Conservation (phyloP, 2,888 invertebrate genomes). For the Andrena marginata region DNA sequence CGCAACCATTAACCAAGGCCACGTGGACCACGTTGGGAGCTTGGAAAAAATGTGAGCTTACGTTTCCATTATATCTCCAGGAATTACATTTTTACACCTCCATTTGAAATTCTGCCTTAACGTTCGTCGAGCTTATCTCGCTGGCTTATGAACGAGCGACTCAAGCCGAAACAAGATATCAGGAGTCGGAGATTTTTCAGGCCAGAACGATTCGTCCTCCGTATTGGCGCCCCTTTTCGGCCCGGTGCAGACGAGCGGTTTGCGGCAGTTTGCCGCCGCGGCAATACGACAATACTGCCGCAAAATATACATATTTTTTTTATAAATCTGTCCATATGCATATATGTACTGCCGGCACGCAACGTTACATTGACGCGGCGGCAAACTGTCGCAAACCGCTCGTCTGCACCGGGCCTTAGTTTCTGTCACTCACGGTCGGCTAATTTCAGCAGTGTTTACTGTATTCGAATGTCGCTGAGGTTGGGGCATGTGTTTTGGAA, state of each 20-base stretch:
- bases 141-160: background rate
- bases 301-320: too few relatives aligned
- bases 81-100: background rate
- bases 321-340: too few relatives aligned
- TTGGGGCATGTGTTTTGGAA: background rate
- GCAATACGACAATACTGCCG: too few relatives aligned
- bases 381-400: too few relatives aligned
- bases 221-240: background rate
- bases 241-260: too few relatives aligned
- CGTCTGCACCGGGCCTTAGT: too few relatives aligned
- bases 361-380: too few relatives aligned
- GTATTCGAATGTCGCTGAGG: background rate
- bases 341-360: too few relatives aligned
- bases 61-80: background rate
- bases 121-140: background rate
- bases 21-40: constrained; percentile 80
- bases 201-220: background rate
- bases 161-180: background rate
- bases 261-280: too few relatives aligned
- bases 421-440: background rate
- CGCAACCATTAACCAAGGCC: constrained; percentile 74
- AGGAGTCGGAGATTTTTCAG: too few relatives aligned
- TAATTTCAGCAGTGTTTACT: background rate
- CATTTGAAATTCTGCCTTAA: too few relatives aligned
- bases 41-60: constrained; percentile 77